phyloP scores from a whole-genome alignment of 2,888 invertebrate species.

The Lasioglossum figueresi region DNA sequence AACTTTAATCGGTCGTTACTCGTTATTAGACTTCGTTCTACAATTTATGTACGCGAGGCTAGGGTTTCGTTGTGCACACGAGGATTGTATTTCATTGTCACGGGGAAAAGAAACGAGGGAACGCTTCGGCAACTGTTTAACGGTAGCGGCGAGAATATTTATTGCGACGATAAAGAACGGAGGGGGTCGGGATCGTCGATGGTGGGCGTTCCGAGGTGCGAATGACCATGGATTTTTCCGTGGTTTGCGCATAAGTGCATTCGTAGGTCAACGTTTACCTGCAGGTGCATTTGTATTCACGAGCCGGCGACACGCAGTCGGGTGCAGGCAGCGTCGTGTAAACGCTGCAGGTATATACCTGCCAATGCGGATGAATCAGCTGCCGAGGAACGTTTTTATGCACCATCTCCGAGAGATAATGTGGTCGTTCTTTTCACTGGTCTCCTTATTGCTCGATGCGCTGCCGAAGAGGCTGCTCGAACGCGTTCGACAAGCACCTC shows the following conservation, averaged over 20 bases:
- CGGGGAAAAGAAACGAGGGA: not conserved
- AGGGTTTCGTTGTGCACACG: too few species aligned
- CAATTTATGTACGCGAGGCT: too few species aligned
- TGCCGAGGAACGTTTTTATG: conserved; percentile 50
- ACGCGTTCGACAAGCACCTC: conserved; percentile 28
- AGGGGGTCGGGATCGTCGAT: conserved; percentile 20
- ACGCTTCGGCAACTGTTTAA: not conserved
- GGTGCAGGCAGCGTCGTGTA: conserved; percentile 50
- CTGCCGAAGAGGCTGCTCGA: conserved; percentile 27
- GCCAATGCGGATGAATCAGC: conserved; percentile 60
- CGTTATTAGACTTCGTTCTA: too few species aligned
- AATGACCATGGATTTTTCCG: conserved; percentile 48
- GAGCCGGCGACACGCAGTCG: conserved; percentile 58
- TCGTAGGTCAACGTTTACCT: conserved; percentile 56
- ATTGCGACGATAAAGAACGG: not conserved
- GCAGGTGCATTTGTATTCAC: conserved; percentile 60
- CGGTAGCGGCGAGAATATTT: not conserved
- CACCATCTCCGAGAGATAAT: conserved; percentile 53
- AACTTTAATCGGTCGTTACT: too few species aligned
- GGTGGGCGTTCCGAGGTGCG: conserved; percentile 34
- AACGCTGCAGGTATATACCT: conserved; percentile 66
- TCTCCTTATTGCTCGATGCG: conserved; percentile 18
- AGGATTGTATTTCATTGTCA: not conserved
- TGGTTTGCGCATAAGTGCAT: conserved; percentile 53
- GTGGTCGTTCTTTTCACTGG: conserved; percentile 50